These are phyloP conservation scores for Cydia fagiglandana DNA, from an alignment of 1,140 invertebrate genomes.

Conservation along the genomic window DNA sequence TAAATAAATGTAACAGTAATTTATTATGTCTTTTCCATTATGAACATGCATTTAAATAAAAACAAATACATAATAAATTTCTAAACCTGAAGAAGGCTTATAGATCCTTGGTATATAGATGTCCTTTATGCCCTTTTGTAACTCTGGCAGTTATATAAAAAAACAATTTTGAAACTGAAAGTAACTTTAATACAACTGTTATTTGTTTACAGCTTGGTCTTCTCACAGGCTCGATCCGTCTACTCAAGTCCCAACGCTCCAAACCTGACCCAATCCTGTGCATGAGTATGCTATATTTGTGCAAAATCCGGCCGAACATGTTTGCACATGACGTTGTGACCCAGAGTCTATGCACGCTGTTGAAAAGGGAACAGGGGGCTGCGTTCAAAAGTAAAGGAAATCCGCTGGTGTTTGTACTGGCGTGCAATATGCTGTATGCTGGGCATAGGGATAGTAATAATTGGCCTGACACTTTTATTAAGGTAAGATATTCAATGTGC, in stretches of 20 bases:
- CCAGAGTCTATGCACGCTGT: constrained; percentile 89
- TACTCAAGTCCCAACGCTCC: constrained; percentile 83
- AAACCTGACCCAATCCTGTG: constrained; percentile 91
- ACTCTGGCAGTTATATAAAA: no score
- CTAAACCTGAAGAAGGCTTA: no score
- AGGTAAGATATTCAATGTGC: constrained; percentile 73
- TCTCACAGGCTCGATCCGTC: constrained; percentile 82
- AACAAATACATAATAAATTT: no score
- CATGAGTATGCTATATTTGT: constrained; percentile 89
- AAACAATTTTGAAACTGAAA: no score
- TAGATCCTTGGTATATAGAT: no score
- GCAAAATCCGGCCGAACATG: constrained; percentile 88
- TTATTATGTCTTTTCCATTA: no score
- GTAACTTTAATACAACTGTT: background rate
- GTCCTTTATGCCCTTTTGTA: no score
- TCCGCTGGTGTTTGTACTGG: constrained; percentile 89
- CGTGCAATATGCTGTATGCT: constrained; percentile 91
- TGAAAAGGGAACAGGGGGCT: constrained; percentile 88
- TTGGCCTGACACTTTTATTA: constrained; percentile 90
- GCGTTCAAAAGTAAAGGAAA: constrained; percentile 89
- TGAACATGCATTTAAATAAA: no score
- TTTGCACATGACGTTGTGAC: constrained; percentile 90
- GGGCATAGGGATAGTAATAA: constrained; percentile 88
- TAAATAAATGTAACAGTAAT: no score
- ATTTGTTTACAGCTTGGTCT: constrained; percentile 65